phyloP scores from a whole-genome alignment of 2,113 vertebrate species.

The Procavia capensis region DNA sequence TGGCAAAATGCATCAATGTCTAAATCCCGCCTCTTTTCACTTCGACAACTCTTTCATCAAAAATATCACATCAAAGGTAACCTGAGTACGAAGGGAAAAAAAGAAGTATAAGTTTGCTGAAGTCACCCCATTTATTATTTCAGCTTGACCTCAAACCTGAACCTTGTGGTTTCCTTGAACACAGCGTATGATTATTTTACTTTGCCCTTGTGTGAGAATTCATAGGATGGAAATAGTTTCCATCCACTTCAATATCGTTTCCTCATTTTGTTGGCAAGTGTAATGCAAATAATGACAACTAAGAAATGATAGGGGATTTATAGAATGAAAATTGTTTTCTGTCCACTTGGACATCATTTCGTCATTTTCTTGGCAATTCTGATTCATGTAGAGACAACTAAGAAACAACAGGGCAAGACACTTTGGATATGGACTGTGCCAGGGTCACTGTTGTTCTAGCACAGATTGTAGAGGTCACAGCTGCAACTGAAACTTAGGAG shows the following conservation, averaged over 20 bases:
- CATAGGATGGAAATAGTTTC: neutral
- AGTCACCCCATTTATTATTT: neutral
- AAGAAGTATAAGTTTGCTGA: neutral
- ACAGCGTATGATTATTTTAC: neutral
- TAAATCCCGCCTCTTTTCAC: constrained; percentile 4
- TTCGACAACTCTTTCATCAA: neutral
- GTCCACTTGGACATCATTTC: neutral
- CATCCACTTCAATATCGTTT: neutral
- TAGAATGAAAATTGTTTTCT: neutral
- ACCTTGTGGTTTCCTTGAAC: neutral
- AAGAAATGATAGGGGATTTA: neutral
- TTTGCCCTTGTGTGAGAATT: neutral
- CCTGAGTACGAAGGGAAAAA: neutral
- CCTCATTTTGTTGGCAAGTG: neutral
- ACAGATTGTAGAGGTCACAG: neutral
- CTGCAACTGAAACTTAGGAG: neutral
- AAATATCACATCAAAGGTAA: neutral
- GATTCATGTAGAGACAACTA: neutral
- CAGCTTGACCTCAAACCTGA: neutral
- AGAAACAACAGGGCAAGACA: neutral
- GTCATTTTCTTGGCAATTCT: neutral
- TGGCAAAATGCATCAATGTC: neutral
- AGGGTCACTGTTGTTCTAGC: neutral
- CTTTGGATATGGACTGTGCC: neutral
- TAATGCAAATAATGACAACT: neutral